Evolutionary conservation across 2,113 vertebrate species (phyloP).

Genomic region (Gobio gobio): DNA sequence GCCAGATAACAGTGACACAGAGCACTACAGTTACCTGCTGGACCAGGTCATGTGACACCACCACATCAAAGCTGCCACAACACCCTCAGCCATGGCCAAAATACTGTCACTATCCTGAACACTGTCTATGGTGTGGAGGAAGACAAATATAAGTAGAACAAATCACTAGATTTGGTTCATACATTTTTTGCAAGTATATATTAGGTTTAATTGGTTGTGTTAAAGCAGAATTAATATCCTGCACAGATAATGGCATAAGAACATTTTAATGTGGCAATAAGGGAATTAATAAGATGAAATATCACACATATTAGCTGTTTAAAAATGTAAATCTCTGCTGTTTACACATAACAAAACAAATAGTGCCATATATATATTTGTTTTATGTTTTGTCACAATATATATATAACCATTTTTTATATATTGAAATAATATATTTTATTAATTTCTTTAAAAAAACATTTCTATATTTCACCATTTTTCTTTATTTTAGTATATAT

Average conservation of each 20-base stretch:
- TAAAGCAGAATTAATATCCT: neutral
- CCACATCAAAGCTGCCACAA: slow-evolving; percentile 33
- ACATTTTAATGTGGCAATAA: neutral
- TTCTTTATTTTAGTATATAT: no score
- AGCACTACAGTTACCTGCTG: slow-evolving; percentile 41
- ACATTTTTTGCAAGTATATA: neutral
- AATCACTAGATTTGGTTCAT: neutral
- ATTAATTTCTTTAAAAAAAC: no score
- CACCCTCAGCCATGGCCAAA: neutral
- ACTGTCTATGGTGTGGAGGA: neutral
- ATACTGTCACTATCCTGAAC: neutral
- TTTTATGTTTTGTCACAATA: no score
- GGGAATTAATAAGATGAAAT: neutral
- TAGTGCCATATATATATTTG: no score
- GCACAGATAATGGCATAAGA: neutral
- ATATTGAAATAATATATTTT: no score
- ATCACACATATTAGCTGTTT: no score
- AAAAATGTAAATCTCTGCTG: no score
- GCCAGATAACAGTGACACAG: slow-evolving; percentile 50
- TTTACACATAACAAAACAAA: no score
- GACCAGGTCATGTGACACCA: slow-evolving; percentile 33
- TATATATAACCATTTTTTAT: no score
- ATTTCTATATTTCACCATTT: no score
- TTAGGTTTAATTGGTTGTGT: neutral
- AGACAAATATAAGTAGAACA: neutral